phyloP scores from a whole-genome alignment of 2,113 vertebrate species.

The Sceloporus undulatus region DNA sequence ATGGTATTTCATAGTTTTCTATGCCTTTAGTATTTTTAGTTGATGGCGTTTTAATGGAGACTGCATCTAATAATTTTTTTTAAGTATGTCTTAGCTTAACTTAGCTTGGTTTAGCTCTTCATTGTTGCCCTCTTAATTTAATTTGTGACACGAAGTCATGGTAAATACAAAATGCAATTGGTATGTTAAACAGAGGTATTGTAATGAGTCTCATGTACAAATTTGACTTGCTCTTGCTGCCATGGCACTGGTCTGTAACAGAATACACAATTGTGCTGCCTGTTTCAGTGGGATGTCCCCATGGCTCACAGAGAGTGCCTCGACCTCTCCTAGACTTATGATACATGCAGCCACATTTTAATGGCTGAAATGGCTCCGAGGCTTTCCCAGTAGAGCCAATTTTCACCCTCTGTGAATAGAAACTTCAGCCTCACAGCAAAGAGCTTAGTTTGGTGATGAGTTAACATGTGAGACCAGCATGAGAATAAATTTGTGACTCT shows the following conservation, averaged over 20 bases:
- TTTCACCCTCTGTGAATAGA: slow-evolving; percentile 76
- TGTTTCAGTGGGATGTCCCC: slow-evolving; percentile 63
- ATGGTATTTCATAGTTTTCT: not conserved
- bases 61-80: not conserved
- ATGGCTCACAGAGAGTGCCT: slow-evolving; percentile 55
- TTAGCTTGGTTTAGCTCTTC: slow-evolving; percentile 12
- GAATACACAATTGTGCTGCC: slow-evolving; percentile 42
- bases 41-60: not conserved
- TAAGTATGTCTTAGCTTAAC: slow-evolving; percentile 23
- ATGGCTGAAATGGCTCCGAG: slow-evolving; percentile 77
- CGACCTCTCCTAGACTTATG: slow-evolving; percentile 69
- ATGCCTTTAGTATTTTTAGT: not conserved
- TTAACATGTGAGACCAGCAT: slow-evolving; percentile 67
- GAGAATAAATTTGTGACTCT: slow-evolving; percentile 66
- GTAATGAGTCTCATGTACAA: slow-evolving; percentile 66
- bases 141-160: slow-evolving; percentile 67
- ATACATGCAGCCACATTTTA: slow-evolving; percentile 75
- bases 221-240: slow-evolving; percentile 45
- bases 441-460: slow-evolving; percentile 68
- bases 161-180: slow-evolving; percentile 66
- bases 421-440: slow-evolving; percentile 65
- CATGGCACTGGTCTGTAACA: slow-evolving; percentile 33
- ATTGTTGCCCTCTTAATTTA: slow-evolving; percentile 67
- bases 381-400: slow-evolving; percentile 75
- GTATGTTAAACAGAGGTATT: slow-evolving; percentile 59